Conservation (phyloP, 1,140 invertebrate species). For the Meloidogyne chitwoodi region DNA sequence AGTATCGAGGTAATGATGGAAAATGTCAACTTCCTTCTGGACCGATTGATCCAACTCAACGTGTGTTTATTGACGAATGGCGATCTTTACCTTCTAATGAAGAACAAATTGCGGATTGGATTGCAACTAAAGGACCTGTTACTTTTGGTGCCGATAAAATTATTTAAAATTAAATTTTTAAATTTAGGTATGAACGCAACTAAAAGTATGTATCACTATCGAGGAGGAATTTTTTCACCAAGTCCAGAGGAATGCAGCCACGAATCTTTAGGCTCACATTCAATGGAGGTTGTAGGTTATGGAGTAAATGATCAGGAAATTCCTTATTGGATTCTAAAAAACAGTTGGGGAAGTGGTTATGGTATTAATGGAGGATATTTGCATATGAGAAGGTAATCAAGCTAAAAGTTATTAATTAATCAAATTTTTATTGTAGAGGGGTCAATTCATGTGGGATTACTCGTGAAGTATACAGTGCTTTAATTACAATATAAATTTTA, state of each 20-base stretch:
- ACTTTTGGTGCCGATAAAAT: constrained; percentile 19
- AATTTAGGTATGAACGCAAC: constrained; percentile 37
- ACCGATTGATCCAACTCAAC: constrained; percentile 6
- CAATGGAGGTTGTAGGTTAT: constrained; percentile 37
- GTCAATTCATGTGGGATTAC: constrained; percentile 39
- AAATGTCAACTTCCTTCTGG: constrained; percentile 15
- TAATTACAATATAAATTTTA: constrained; percentile 1
- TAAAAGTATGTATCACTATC: constrained; percentile 31
- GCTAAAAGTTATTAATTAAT: neutral
- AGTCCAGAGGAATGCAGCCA: constrained; percentile 25
- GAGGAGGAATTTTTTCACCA: constrained; percentile 31
- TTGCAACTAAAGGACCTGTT: constrained; percentile 34
- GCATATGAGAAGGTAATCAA: constrained; percentile 17
- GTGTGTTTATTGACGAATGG: constrained; percentile 33
- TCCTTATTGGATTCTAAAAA: constrained; percentile 38
- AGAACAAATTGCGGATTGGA: constrained; percentile 34
- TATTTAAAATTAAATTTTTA: neutral
- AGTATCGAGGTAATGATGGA: constrained; percentile 12
- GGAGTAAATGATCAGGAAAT: constrained; percentile 16
- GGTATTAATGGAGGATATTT: constrained; percentile 35
- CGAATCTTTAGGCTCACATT: constrained; percentile 34
- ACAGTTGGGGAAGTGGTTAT: constrained; percentile 29
- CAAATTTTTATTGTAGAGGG: constrained; percentile 4
- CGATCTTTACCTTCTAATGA: constrained; percentile 18
- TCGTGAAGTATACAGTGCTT: constrained; percentile 9